Evolutionary conservation across 2,888 invertebrate species (phyloP).

Genomic region (Nasonovia ribisnigri): DNA sequence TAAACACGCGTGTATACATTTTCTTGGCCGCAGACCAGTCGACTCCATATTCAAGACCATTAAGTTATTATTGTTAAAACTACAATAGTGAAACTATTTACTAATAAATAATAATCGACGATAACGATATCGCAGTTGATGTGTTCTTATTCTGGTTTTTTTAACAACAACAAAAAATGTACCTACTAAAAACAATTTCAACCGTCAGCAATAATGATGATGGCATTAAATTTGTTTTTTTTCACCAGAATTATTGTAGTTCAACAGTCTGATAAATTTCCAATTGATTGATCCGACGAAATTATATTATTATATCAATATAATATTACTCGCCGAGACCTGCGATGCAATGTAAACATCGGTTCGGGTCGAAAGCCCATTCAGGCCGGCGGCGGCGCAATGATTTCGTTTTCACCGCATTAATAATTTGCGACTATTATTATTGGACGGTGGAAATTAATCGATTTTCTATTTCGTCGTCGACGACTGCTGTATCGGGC

Average conservation of each 20-base stretch:
- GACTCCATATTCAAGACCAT: not conserved
- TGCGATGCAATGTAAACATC: not conserved
- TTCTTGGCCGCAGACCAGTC: not conserved
- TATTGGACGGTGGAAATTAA: constrained; percentile 17
- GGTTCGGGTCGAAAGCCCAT: constrained; percentile 45
- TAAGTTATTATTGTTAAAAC: not conserved
- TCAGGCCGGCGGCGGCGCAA: not conserved
- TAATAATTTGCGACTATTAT: not conserved
- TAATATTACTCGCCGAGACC: not conserved
- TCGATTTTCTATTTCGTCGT: constrained; percentile 46
- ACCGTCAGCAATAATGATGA: not conserved
- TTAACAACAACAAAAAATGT: not conserved
- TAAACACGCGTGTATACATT: not conserved
- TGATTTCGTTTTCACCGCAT: constrained; percentile 40
- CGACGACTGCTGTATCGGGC: not conserved
- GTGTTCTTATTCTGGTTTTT: not conserved
- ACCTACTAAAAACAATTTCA: not conserved
- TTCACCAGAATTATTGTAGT: not conserved
- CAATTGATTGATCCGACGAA: not conserved
- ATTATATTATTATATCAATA: not conserved
- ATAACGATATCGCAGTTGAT: not conserved
- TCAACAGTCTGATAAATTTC: not conserved
- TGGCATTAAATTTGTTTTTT: not conserved
- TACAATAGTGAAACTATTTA: not conserved
- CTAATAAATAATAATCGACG: not conserved